These are phyloP conservation scores for Cephus pulcher DNA, from an alignment of 2,888 invertebrate species.

Conservation along the genomic window DNA sequence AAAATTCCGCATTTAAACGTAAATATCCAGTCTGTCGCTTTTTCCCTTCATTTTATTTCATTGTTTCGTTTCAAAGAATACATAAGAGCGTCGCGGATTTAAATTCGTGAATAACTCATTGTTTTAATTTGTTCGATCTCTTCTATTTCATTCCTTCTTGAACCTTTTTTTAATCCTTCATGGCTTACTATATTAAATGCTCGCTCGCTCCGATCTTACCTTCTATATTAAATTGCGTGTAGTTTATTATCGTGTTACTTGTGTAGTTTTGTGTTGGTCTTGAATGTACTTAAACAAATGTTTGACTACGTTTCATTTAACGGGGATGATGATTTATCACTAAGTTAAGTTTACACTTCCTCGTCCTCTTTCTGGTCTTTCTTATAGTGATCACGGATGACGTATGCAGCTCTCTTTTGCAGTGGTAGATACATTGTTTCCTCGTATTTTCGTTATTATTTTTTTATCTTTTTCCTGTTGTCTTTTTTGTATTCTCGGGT, in stretches of 20 bases:
- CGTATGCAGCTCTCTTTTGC: background rate
- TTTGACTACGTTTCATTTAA: background rate
- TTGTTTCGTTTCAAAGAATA: background rate
- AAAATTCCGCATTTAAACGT: background rate
- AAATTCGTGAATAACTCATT: background rate
- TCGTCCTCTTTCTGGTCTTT: background rate
- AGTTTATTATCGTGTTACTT: background rate
- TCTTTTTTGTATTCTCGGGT: background rate
- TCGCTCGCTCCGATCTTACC: background rate
- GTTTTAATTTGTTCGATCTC: slow-evolving; percentile 22
- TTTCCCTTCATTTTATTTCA: background rate
- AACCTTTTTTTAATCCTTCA: slow-evolving; percentile 17
- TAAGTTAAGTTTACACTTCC: slow-evolving; percentile 5
- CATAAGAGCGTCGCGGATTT: background rate
- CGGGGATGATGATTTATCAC: background rate
- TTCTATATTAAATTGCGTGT: background rate
- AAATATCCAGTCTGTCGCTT: background rate
- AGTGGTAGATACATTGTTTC: background rate
- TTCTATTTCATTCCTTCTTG: slow-evolving; percentile 11
- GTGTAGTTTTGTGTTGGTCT: background rate
- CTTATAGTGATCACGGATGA: background rate
- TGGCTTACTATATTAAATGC: slow-evolving; percentile 10
- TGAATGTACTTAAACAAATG: background rate
- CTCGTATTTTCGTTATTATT: background rate
- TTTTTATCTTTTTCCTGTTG: background rate